Evolutionary conservation across 2,888 invertebrate genomes (phyloP).

Genomic region (Drosophila paranaensis): DNA sequence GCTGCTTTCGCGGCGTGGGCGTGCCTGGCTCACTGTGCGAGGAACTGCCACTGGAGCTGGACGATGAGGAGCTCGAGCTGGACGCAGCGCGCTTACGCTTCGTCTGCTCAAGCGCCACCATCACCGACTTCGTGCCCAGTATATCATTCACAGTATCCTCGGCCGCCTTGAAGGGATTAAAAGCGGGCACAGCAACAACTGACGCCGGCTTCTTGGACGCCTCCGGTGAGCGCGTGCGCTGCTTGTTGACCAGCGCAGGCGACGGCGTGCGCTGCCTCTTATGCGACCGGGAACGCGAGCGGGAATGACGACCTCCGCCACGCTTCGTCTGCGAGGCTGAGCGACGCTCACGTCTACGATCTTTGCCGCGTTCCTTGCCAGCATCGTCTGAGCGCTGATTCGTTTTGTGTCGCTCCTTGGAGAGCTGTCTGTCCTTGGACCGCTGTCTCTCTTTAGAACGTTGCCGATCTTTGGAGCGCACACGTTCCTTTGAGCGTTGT

Average conservation of each 20-base stretch:
- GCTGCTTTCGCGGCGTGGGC: conserved; percentile 52
- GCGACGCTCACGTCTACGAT: conserved; percentile 33
- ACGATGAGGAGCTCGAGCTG: conserved; percentile 56
- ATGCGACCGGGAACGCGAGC: conserved; percentile 51
- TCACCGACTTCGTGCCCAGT: conserved; percentile 67
- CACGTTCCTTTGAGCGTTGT: conserved; percentile 23
- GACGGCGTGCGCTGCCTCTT: conserved; percentile 20
- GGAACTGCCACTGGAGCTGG: conserved; percentile 37
- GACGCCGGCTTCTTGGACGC: conserved; percentile 41
- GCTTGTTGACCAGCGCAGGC: conserved; percentile 3
- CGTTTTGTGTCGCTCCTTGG: conserved; percentile 22
- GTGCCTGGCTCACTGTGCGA: conserved; percentile 50
- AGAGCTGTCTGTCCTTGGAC: conserved; percentile 20
- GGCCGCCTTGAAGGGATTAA: conserved; percentile 77
- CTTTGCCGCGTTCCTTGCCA: conserved; percentile 37
- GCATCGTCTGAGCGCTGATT: conserved; percentile 9
- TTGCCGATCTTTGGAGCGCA: conserved; percentile 16
- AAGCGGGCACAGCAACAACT: conserved; percentile 42
- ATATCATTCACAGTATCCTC: conserved; percentile 71
- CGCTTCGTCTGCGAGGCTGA: conserved; percentile 23
- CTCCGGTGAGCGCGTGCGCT: conserved; percentile 47
- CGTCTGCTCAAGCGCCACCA: conserved; percentile 64
- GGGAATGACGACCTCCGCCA: conserved; percentile 33
- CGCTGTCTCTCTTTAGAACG: conserved; percentile 22
- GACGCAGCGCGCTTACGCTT: conserved; percentile 55